Evolutionary conservation across 2,113 vertebrate species (phyloP).

Genomic region (Trichechus manatus): DNA sequence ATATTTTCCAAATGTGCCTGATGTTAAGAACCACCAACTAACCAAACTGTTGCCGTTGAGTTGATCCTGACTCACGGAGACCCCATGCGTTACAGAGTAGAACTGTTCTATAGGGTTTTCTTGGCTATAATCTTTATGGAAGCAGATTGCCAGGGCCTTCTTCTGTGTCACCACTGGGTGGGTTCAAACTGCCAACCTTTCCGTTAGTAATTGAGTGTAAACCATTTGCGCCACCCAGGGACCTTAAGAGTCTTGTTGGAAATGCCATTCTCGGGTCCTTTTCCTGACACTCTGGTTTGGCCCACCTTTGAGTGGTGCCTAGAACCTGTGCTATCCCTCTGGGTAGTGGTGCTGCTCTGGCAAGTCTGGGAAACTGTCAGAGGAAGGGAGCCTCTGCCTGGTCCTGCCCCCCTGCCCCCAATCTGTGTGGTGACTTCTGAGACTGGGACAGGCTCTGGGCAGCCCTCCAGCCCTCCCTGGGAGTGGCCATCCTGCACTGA

Average conservation of each 20-base stretch:
- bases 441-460: neutral
- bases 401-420: neutral
- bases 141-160: too few species aligned
- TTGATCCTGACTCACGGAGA: neutral
- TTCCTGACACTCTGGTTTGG: neutral
- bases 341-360: neutral
- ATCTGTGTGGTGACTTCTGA: neutral
- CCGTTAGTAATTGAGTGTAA: neutral
- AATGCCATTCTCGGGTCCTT: neutral
- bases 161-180: too few species aligned
- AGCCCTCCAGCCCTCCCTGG: neutral
- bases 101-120: too few species aligned
- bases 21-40: neutral
- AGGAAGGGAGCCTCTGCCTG: neutral
- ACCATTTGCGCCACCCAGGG: neutral
- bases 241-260: neutral
- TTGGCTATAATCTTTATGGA: too few species aligned
- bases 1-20: neutral
- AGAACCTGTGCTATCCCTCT: neutral
- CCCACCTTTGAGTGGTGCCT: neutral
- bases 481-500: neutral
- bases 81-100: neutral
- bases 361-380: neutral
- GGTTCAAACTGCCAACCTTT: neutral
- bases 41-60: too few species aligned